Base-by-base conservation (phyloP, 2,113 vertebrate species). In the Gadus macrocephalus region DNA sequence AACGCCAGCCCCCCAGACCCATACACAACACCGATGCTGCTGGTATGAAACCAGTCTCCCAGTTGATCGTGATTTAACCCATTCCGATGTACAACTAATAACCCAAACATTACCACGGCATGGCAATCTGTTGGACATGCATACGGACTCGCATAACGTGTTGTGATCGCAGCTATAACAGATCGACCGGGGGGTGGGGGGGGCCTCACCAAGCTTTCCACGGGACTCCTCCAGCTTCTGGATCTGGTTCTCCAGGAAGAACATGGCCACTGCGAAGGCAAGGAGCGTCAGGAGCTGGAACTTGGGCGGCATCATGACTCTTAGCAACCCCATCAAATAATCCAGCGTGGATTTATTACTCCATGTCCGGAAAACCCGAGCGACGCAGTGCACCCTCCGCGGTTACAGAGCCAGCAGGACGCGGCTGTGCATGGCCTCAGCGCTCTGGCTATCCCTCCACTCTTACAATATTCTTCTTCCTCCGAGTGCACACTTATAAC, bases 291-390 rank as follows among this genome's bases (percentile, higher is more conserved):
- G 87, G 70, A 97, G 94, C 95, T 98, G 96, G 93, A 96, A 95
- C 92, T 98, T 98, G 83, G 95, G 95, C 93, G 94, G 94, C 96
- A 98, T 94, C 92, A 95, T 96, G 93, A 95, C 95, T 94, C 96
- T 90, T 86, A 96, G 91, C 85, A 96, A 92, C 93, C 95, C 95
- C 96, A 98, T 98, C 89, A 95, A 95, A 93, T 90, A 91, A 90
- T 82, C 82, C 87, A 78, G 78, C 73, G 73, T 60, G 64, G 62
- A 82, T 53, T 69, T 80, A 81, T 87, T 89, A 92, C 87, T 88
- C 83, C 91, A 89, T 85, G 82, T 76, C 83, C 74, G 61, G 74
- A 77, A 85, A 65, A 67, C 35, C 58, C 28, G 42, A 16, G 31
- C 31, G 31, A 35, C 31, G 31, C 31, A 35, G 31, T 74, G 68